Percentiles rank a stretch among this genome's conserved stretches.
These are phyloP conservation scores for Polyploca ridens DNA, from an alignment of 2,888 invertebrate genomes.

Conservation along the genomic window DNA sequence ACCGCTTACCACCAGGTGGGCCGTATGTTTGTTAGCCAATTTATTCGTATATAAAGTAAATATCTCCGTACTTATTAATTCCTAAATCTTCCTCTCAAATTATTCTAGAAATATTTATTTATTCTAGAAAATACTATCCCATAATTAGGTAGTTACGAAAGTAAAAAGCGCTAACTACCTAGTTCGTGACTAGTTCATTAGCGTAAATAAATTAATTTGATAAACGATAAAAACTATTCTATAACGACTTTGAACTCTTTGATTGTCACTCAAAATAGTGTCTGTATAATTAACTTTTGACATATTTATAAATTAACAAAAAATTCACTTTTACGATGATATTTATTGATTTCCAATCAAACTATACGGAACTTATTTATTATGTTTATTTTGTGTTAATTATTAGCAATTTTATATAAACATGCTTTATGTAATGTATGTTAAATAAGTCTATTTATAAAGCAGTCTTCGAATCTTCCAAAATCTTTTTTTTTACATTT, in stretches of 20 bases:
- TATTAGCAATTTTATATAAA: neutral
- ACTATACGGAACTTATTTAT: neutral
- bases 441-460: neutral
- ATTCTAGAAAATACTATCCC: neutral
- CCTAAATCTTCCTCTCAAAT: no score
- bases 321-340: neutral
- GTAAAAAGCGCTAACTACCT: conserved; percentile 7
- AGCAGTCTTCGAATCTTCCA: no score
- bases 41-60: no score
- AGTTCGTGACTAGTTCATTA: conserved; percentile 19
- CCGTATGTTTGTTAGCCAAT: no score
- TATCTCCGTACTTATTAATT: no score
- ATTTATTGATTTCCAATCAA: neutral
- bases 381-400: conserved; percentile 1
- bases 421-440: neutral
- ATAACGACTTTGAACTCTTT: conserved; percentile 12
- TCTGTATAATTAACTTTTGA: neutral
- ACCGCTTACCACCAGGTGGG: no score
- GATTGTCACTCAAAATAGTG: conserved; percentile 2
- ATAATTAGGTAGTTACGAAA: conserved; percentile 18
- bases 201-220: conserved; percentile 20
- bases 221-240: neutral
- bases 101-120: no score
- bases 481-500: no score
- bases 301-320: neutral